These are phyloP conservation scores for Pleuronectes platessa DNA, from an alignment of 2,113 vertebrate species.

Conservation along the genomic window DNA sequence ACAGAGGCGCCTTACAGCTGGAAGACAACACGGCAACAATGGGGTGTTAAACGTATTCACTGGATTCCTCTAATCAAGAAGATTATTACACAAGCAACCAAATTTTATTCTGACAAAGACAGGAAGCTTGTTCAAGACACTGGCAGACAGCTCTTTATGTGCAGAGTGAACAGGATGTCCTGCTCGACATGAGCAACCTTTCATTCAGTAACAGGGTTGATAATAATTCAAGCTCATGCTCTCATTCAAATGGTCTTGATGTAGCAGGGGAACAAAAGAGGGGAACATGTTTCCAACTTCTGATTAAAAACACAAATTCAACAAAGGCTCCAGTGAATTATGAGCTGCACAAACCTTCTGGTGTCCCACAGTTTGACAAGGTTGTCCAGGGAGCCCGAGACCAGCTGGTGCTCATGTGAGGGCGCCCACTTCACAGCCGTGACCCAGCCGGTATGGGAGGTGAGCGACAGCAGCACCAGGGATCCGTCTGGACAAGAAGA, in stretches of 20 bases:
- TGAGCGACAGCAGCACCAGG: constrained; percentile 91
- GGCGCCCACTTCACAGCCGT: constrained; percentile 96
- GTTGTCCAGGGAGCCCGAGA: constrained; percentile 96
- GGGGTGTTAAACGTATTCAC: neutral
- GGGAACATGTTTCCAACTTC: no score
- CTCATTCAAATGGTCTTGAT: no score
- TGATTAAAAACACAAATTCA: no score
- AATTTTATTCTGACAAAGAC: constrained; percentile 34
- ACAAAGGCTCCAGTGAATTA: no score
- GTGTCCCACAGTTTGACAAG: constrained; percentile 98
- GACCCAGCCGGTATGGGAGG: constrained; percentile 97
- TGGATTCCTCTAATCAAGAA: neutral
- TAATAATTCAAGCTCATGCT: neutral
- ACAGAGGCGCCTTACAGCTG: constrained; percentile 95
- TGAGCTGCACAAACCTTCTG: constrained; percentile 86
- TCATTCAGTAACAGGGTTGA: neutral
- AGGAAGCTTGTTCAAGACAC: constrained; percentile 28
- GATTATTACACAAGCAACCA: neutral
- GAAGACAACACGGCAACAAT: constrained; percentile 7
- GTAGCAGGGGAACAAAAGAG: no score
- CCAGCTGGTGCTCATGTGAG: constrained; percentile 91
- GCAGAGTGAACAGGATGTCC: constrained; percentile 33
- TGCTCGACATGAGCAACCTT: neutral
- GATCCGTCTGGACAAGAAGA: constrained; percentile 88
- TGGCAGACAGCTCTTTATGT: neutral